Evolutionary conservation across 2,113 vertebrate genomes (phyloP), one percentile per base, ranked within the genome.

Genomic region (pig (Sus scrofa)): DNA sequence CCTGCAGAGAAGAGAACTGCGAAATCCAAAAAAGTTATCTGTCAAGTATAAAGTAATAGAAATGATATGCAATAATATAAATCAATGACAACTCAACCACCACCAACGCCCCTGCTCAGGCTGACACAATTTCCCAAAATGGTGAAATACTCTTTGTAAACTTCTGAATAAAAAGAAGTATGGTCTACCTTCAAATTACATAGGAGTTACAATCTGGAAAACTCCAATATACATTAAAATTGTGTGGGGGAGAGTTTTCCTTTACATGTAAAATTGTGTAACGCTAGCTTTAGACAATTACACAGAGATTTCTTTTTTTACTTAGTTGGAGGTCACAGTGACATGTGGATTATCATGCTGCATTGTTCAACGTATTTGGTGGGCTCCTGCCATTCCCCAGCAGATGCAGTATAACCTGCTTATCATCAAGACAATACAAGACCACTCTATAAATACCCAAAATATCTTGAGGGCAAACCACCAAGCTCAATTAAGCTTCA

Each of bases 71-170:
- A 44, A 68, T 58, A 22, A 34, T 32, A 75, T 39, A 12, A 52
- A 54, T 19, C 52, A 93, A 68, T 2, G 62, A 6, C 44, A 73
- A 20, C 44, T 52, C n/a, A n/a, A 12, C 30, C 44, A 50, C 15
- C 44, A 16, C 0, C 1, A 44, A 5, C 20, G 34, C 13, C 27
- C 32, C 0, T 0, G 6, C 9, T 44, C 2, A 70, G 6, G 0
- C 20, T 7, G 1, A 52, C 0, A 7, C 18, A 26, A 34, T 68
- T 52, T 71, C 34, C 19, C 88, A 54, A 87, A 77, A 58, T 7
- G 24, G 39, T 19, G 22, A 85, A 78, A 81, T 20, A n/a, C 0
- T 60, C 20, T 74, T 32, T 60, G 39, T 34, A 37, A 91, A 63
- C 18, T 34, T 19, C 18, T 9, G 54, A 56, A 50, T 11, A 44